phyloP scores from a whole-genome alignment of 1,140 invertebrate genomes.

The Calosoma granatense region DNA sequence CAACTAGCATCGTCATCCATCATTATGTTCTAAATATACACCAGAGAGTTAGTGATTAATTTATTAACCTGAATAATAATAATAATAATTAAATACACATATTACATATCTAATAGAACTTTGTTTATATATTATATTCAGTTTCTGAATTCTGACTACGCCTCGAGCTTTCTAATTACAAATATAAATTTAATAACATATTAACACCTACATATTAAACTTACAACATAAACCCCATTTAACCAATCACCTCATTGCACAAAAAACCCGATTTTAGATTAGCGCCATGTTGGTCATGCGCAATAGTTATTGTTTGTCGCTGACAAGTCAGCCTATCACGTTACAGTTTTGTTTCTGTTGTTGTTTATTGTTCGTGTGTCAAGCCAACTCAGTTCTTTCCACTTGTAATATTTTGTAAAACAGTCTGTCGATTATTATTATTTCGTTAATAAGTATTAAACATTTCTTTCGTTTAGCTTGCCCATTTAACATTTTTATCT shows the following conservation, averaged over 20 bases:
- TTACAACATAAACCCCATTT: conserved; percentile 17
- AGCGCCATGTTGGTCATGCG: background rate
- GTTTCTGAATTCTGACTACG: conserved; percentile 30
- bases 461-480: background rate
- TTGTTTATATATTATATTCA: conserved; percentile 4
- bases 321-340: no score
- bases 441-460: background rate
- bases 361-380: conserved; percentile 10
- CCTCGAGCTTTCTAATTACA: conserved; percentile 21
- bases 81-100: conserved; percentile 6
- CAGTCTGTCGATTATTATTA: background rate
- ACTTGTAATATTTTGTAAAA: conserved; percentile 10
- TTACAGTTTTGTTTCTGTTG: no score
- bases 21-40: background rate
- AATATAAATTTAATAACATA: conserved; percentile 19
- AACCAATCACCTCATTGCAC: conserved; percentile 36
- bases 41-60: background rate
- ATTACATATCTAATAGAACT: conserved; percentile 9
- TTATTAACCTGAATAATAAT: conserved; percentile 2
- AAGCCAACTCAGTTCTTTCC: conserved; percentile 12
- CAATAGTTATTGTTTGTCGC: no score
- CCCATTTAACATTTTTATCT: background rate
- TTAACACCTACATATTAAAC: conserved; percentile 21
- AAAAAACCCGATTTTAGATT: conserved; percentile 34
- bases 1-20: conserved; percentile 1